Percentiles rank a stretch among this genome's conserved stretches.
These are phyloP conservation scores for Pycnomerus fuliginosus DNA, from an alignment of 2,888 invertebrate genomes.

Conservation along the genomic window DNA sequence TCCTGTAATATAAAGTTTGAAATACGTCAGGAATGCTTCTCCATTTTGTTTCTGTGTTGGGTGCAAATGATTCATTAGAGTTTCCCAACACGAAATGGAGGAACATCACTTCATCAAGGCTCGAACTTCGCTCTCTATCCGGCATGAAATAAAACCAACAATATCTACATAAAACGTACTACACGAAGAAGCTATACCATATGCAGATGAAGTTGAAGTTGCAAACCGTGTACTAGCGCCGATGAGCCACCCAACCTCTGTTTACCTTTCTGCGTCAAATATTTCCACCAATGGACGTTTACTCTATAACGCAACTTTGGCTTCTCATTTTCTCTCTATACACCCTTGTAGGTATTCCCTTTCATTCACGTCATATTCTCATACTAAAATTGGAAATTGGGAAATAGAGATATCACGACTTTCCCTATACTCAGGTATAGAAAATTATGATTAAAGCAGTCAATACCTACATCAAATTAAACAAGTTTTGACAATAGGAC, in stretches of 20 bases:
- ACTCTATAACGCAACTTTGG: too few species aligned
- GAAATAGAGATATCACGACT: too few species aligned
- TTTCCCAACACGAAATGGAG: background rate
- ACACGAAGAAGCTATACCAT: constrained; percentile 22
- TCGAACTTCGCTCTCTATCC: constrained; percentile 4
- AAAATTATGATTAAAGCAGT: too few species aligned
- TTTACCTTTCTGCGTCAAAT: constrained; percentile 23
- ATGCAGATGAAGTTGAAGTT: constrained; percentile 29
- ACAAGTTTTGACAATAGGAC: too few species aligned
- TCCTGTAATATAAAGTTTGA: background rate
- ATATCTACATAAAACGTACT: constrained; percentile 16
- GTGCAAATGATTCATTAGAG: background rate
- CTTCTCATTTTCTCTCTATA: too few species aligned
- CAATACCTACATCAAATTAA: too few species aligned
- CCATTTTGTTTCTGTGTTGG: constrained; percentile 1
- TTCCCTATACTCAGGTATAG: too few species aligned
- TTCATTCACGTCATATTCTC: too few species aligned
- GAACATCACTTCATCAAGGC: constrained; percentile 5
- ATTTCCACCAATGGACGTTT: background rate
- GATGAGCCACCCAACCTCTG: constrained; percentile 25
- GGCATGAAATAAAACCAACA: constrained; percentile 7
- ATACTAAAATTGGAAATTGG: too few species aligned
- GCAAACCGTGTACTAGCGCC: constrained; percentile 25
- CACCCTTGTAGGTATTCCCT: too few species aligned
- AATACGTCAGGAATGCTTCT: constrained; percentile 1